These are phyloP conservation scores for Burhinus oedicnemus DNA, from an alignment of 2,113 vertebrate species.

Conservation along the genomic window DNA sequence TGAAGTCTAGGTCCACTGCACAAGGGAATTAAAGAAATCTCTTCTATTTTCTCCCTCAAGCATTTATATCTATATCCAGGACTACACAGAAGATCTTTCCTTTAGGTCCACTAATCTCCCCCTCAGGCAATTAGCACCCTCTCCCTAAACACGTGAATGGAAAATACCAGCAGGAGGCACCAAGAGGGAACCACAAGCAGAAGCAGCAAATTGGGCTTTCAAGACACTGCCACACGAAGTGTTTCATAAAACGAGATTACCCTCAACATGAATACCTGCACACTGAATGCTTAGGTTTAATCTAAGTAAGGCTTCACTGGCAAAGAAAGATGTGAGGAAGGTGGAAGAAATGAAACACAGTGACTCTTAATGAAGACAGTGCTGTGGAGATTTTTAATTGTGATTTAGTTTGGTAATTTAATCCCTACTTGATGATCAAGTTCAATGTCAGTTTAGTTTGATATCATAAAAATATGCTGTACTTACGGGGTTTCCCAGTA, in stretches of 20 bases:
- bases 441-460: background rate
- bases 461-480: background rate
- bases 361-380: background rate
- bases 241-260: background rate
- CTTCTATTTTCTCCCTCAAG: background rate
- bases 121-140: background rate
- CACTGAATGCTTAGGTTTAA: background rate
- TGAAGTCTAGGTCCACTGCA: background rate
- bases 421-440: background rate
- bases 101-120: background rate
- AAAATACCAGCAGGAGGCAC: background rate
- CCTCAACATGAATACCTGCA: background rate
- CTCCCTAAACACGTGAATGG: background rate
- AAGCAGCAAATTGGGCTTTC: background rate
- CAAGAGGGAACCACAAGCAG: background rate
- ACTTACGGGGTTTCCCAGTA: background rate
- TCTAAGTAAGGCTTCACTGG: background rate
- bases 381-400: background rate
- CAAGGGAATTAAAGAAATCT: background rate
- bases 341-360: background rate
- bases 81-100: background rate
- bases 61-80: background rate
- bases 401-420: background rate
- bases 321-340: background rate
- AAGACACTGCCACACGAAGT: background rate